Base-by-base conservation (phyloP, 23 tunicate genomes). In the Styela plicata region DNA sequence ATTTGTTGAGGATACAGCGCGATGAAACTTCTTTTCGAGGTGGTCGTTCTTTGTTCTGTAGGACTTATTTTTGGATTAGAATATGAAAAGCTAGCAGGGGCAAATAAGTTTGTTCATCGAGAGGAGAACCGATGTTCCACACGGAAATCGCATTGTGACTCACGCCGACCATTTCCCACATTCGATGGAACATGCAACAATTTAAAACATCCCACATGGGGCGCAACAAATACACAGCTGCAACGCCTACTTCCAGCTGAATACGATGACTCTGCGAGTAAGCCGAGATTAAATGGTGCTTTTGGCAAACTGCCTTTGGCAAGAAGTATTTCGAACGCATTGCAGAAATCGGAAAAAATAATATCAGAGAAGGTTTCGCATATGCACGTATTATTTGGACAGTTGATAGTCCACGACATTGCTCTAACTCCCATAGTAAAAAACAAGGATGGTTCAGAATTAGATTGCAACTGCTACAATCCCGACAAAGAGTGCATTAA, bases 121-220 rank as follows among this genome's bases (percentile, higher is more conserved):
- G n/a, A n/a, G n/a, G n/a, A n/a, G n/a, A n/a, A n/a, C 10, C 57
- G 13, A 44, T 44, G 57, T 44, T 5, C 13, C 57, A 44, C 57
- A 7, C 57, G 57, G 7, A 44, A 44, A 44, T 7, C 13, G 7
- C 57, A 44, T 5, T 44, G 57, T 44, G 10, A 7, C 13, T 44
- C 57, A 5, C 13, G 13, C 13, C 57, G 13, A 44, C 57, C 57
- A 13, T 44, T 44, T 52, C 85, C 80, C 25, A 18, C 5, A 18
- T 33, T 80, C 1, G 98, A 94, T 35, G 98, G 94, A 26, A 80
- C 87, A 2, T 94, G 98, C 52, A 94, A 94, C 77, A 94, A 94
- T 82, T 27, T 87, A 36, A 78, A 89, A 18, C 86, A 94, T 69
- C 63, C 67, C 65, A 88, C 94, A 36, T 69, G 87, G 63, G 98